Evolutionary conservation across 2,888 invertebrate species (phyloP).

Genomic region (Macrosoma leucophasiata): DNA sequence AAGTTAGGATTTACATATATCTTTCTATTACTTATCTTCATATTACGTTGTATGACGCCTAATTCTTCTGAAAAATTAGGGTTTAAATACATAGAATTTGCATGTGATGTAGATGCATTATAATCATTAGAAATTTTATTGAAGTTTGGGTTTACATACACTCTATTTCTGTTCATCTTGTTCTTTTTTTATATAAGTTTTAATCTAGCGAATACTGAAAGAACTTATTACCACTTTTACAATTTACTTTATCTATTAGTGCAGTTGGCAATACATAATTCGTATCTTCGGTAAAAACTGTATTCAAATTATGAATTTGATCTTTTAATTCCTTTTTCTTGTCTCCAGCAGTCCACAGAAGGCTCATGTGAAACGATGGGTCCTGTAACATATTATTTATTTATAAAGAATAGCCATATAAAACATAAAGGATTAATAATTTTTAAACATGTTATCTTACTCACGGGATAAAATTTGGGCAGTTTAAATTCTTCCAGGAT

Average conservation of each 20-base stretch:
- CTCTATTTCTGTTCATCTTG: slow-evolving; percentile 37
- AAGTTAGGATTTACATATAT: slow-evolving; percentile 72
- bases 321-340: slow-evolving; percentile 63
- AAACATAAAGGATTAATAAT: slow-evolving; percentile 7
- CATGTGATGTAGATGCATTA: slow-evolving; percentile 7
- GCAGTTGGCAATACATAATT: slow-evolving; percentile 55
- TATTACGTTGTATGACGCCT: slow-evolving; percentile 20
- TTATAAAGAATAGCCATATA: background rate
- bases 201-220: slow-evolving; percentile 74
- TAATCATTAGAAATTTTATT: slow-evolving; percentile 30
- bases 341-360: slow-evolving; percentile 87
- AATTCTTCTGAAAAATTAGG: slow-evolving; percentile 42
- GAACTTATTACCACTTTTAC: slow-evolving; percentile 85
- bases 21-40: slow-evolving; percentile 32
- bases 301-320: slow-evolving; percentile 69
- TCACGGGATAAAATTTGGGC: slow-evolving; percentile 85
- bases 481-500: slow-evolving; percentile 84
- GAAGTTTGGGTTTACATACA: slow-evolving; percentile 65
- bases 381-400: slow-evolving; percentile 73
- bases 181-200: slow-evolving; percentile 27
- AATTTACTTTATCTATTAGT: slow-evolving; percentile 73
- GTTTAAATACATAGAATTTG: slow-evolving; percentile 45
- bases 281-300: slow-evolving; percentile 43
- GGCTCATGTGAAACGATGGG: slow-evolving; percentile 89
- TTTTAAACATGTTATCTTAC: slow-evolving; percentile 12